phyloP scores from a whole-genome alignment of 2,888 invertebrate species.

The Melanostoma scalare region DNA sequence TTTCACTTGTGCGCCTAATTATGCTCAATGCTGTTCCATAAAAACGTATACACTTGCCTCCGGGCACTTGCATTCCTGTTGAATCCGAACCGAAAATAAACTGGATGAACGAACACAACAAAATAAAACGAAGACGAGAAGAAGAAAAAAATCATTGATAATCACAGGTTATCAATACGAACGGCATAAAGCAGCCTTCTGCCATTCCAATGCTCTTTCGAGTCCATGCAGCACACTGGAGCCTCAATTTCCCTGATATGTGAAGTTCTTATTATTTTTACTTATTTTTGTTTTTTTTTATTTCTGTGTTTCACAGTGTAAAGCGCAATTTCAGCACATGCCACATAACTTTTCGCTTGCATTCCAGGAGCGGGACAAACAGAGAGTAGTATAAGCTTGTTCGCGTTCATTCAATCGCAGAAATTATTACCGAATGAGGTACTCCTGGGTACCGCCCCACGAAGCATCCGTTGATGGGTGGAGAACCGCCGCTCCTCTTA shows the following conservation, averaged over 20 bases:
- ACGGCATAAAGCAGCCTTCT: slow-evolving; percentile 67
- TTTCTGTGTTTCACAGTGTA: slow-evolving; percentile 11
- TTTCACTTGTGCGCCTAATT: slow-evolving; percentile 67
- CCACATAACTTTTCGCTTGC: slow-evolving; percentile 61
- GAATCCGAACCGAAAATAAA: slow-evolving; percentile 33
- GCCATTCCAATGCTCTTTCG: slow-evolving; percentile 50
- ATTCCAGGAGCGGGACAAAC: not conserved
- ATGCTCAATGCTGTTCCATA: slow-evolving; percentile 60
- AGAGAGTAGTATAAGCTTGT: slow-evolving; percentile 20
- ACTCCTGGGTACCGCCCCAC: slow-evolving; percentile 64
- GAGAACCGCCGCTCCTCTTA: slow-evolving; percentile 55
- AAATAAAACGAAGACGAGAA: slow-evolving; percentile 23
- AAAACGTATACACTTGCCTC: slow-evolving; percentile 49
- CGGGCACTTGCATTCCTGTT: slow-evolving; percentile 52
- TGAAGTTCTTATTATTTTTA: too few species aligned
- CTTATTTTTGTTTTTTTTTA: slow-evolving; percentile 9
- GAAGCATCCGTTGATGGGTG: slow-evolving; percentile 70
- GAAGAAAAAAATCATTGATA: slow-evolving; percentile 68
- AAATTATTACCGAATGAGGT: slow-evolving; percentile 70
- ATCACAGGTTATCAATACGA: slow-evolving; percentile 70
- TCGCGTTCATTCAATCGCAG: slow-evolving; percentile 63
- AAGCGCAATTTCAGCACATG: slow-evolving; percentile 71
- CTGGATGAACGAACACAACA: slow-evolving; percentile 1
- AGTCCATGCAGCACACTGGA: slow-evolving; percentile 27
- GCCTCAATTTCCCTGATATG: slow-evolving; percentile 2